phyloP scores from a whole-genome alignment of 2,888 invertebrate species.

The Volucella inflata region DNA sequence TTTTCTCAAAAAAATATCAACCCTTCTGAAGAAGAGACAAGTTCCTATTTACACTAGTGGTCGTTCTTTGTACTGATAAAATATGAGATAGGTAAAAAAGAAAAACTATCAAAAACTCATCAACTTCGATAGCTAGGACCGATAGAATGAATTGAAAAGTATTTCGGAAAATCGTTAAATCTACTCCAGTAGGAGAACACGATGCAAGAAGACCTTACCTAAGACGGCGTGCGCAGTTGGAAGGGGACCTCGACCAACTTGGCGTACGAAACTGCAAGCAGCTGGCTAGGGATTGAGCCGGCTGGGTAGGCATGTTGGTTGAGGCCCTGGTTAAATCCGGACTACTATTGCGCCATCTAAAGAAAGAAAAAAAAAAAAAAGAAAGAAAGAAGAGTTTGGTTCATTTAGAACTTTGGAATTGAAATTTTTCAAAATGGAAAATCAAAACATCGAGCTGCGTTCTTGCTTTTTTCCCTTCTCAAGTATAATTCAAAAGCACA shows the following conservation, averaged over 20 bases:
- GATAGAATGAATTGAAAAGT: too few relatives aligned
- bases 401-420: background rate
- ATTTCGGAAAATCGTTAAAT: too few relatives aligned
- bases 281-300: background rate
- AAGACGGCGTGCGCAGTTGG: background rate
- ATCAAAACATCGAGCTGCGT: too few relatives aligned
- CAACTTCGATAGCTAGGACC: too few relatives aligned
- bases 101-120: too few relatives aligned
- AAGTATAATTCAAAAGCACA: constrained; percentile 11
- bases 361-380: background rate
- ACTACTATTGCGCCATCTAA: constrained; percentile 9
- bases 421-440: too few relatives aligned
- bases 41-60: too few relatives aligned
- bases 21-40: too few relatives aligned
- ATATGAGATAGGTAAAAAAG: too few relatives aligned
- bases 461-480: background rate
- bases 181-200: background rate
- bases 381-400: constrained; percentile 8
- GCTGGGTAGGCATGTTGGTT: constrained; percentile 13
- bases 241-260: constrained; percentile 20
- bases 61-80: too few relatives aligned
- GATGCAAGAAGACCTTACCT: background rate
- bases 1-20: too few relatives aligned
- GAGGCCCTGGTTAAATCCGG: constrained; percentile 1
- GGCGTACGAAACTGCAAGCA: constrained; percentile 15